Percentiles rank a stretch among this genome's conserved stretches.
phyloP scores from a whole-genome alignment of 2,113 vertebrate species.

The Oxygymnocypris stewartii region DNA sequence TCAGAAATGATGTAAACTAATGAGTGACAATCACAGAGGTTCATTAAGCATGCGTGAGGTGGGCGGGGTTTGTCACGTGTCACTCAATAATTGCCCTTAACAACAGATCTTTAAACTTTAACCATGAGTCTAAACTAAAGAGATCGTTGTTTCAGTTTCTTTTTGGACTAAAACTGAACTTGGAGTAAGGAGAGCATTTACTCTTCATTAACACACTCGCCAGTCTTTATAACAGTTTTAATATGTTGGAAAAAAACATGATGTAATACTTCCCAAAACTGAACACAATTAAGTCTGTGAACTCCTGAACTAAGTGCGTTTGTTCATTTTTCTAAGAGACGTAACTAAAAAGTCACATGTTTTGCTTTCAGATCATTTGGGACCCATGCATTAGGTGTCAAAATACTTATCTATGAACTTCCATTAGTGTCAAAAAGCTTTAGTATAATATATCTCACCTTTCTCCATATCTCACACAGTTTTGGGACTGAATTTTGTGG shows the following conservation, averaged over 20 bases:
- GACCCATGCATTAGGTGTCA: too few species aligned
- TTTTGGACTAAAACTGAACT: background rate
- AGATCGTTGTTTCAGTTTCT: slow-evolving; percentile 8
- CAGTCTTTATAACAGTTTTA: background rate
- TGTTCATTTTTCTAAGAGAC: background rate
- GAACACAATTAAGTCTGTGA: background rate
- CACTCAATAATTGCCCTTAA: background rate
- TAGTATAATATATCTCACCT: too few species aligned
- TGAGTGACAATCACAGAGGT: background rate
- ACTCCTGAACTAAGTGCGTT: background rate
- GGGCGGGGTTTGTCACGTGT: background rate
- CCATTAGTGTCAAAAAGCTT: too few species aligned
- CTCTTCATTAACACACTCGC: background rate
- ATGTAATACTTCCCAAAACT: background rate
- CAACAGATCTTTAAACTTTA: background rate
- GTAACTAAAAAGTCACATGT: background rate
- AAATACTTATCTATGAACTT: too few species aligned
- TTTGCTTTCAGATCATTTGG: too few species aligned
- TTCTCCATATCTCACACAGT: too few species aligned
- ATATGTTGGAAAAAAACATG: background rate
- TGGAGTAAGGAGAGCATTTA: background rate
- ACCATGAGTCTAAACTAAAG: background rate
- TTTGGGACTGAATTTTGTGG: background rate
- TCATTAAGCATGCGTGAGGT: background rate
- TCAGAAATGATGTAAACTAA: background rate